Base-by-base conservation (phyloP, 2,888 invertebrate genomes). In the Eupithecia vulgata region DNA sequence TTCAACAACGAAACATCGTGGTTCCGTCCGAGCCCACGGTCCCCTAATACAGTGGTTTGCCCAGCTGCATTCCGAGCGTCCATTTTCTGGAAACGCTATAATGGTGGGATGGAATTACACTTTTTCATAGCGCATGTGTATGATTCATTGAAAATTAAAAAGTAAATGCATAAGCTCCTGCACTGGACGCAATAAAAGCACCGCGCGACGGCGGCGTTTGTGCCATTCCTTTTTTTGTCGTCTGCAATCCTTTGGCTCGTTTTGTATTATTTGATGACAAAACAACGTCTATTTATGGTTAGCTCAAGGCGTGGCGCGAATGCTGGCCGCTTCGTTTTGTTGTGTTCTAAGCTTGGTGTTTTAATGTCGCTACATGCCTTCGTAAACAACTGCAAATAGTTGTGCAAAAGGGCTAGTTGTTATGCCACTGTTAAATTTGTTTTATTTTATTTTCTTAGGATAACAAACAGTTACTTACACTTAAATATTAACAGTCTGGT, bases 141-240 rank as follows among this genome's bases (percentile, higher is more conserved):
- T 90, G 91, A 91, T 92, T 92, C 92, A 92, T 91, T 92, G 90
- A 91, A 93, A 87, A 90, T 88, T 86, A 87, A 90, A 90, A 91
- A 87, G 87, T 90, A 88, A 87, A 87, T 81, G 80, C 80, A 79
- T 71, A 37, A 62, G 71, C 69, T 72, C 61, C 80, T 64, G 25
- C 34, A 72, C 62, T 73, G 71, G 71, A 69, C 71, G 71, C 69
- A 71, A 71, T 90, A 90, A 91, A 90, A 87, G 85, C 88, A 83
- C 82, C 81, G 81, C 83, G 81, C 83, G 84, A 79, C 84, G 75
- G 79, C 78, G 78, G 81, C 84, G 84, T 87, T 86, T 85, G 84
- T 82, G 79, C 72, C 81, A 81, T 86, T 84, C 83, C 79, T 84
- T 88, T 90, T 86, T 91, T 91, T 88, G 83, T 83, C 83, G 85